A percentile compares a stretch with the other conserved stretches of the same genome.
phyloP scores from a whole-genome alignment of 2,113 vertebrate species.

The Scomber scombrus region DNA sequence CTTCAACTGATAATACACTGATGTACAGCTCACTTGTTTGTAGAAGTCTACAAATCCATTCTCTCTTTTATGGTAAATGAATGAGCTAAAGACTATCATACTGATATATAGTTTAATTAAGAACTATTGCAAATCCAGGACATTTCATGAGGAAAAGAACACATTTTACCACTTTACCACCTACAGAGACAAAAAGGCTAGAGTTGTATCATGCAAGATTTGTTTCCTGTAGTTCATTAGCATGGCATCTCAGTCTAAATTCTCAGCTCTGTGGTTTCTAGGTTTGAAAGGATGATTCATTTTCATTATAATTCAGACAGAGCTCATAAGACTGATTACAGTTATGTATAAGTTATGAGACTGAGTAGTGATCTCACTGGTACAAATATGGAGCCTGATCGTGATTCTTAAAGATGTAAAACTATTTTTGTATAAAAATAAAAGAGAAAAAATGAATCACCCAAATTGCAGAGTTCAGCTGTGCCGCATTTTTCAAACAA shows the following conservation, averaged over 20 bases:
- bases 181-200: neutral
- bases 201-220: constrained; percentile 18
- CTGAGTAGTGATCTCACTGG: neutral
- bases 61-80: neutral
- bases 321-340: constrained; percentile 11
- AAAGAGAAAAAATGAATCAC: constrained; percentile 4
- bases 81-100: neutral
- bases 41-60: neutral
- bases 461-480: neutral
- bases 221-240: constrained; percentile 24
- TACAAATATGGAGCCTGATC: constrained; percentile 22
- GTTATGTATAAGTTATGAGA: constrained; percentile 39
- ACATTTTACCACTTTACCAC: constrained; percentile 2
- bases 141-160: neutral
- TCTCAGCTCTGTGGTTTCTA: constrained; percentile 10
- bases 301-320: neutral
- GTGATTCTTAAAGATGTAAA: constrained; percentile 1
- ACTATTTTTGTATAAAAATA: constrained; percentile 3
- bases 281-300: neutral
- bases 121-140: neutral
- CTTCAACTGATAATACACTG: neutral
- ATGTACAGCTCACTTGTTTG: neutral
- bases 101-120: neutral
- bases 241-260: neutral
- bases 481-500: constrained; percentile 12